phyloP scores from a whole-genome alignment of 2,113 vertebrate species.

The Colaptes auratus region DNA sequence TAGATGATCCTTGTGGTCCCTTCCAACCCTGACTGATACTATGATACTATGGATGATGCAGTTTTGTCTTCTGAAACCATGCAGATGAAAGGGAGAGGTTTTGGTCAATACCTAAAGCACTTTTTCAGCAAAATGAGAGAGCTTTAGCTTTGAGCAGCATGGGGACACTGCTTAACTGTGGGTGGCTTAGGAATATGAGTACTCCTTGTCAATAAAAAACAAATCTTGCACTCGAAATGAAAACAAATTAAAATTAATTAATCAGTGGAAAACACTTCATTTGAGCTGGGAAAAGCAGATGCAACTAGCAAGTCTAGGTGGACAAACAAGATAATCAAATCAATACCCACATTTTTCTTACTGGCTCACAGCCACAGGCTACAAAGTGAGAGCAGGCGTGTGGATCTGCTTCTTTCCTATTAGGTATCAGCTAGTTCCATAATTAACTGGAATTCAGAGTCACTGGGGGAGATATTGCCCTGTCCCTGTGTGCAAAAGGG shows the following conservation, averaged over 20 bases:
- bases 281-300: slow-evolving; percentile 52
- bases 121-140: background rate
- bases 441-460: slow-evolving; percentile 42
- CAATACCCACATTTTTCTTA: slow-evolving; percentile 53
- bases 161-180: background rate
- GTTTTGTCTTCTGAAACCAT: background rate
- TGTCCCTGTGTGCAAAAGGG: background rate
- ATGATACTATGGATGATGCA: accelerated
- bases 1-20: too few relatives aligned
- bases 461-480: slow-evolving; percentile 16
- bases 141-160: background rate
- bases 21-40: too few relatives aligned
- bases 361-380: slow-evolving; percentile 50
- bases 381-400: background rate
- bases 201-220: slow-evolving; percentile 42
- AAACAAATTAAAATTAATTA: slow-evolving; percentile 62
- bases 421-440: background rate
- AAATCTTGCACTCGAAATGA: slow-evolving; percentile 55
- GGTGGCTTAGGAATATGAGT: background rate
- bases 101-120: background rate
- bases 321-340: slow-evolving; percentile 68
- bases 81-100: background rate
- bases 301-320: slow-evolving; percentile 62
- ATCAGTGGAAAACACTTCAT: slow-evolving; percentile 62
- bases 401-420: slow-evolving; percentile 10